Percentiles rank a stretch among this genome's conserved stretches.
phyloP scores from a whole-genome alignment of 2,113 vertebrate genomes.

The Puntigrus tetrazona region DNA sequence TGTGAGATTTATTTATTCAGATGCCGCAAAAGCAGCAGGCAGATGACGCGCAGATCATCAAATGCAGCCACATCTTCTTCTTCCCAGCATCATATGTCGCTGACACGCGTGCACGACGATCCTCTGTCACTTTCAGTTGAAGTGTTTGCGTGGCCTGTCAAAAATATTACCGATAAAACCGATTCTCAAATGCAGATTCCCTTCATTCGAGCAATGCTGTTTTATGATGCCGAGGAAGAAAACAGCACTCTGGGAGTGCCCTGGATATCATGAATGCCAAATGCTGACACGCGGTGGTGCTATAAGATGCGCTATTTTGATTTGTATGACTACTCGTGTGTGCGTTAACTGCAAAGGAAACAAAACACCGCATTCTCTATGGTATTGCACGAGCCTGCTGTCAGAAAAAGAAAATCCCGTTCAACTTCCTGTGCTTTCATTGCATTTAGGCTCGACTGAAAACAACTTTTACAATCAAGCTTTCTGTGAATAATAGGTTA shows the following conservation, averaged over 20 bases:
- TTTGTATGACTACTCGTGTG: neutral
- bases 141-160: neutral
- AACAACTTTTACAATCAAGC: neutral
- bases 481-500: neutral
- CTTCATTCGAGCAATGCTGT: neutral
- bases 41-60: neutral
- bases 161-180: neutral
- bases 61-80: neutral
- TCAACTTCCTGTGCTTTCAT: neutral
- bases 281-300: slow-evolving; percentile 3
- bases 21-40: neutral
- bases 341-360: neutral
- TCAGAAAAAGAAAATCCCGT: neutral
- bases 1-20: neutral
- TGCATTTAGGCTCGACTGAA: neutral
- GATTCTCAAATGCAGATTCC: neutral
- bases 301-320: neutral
- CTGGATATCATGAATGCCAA: neutral
- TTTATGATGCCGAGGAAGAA: neutral
- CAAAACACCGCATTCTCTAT: neutral
- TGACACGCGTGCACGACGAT: neutral
- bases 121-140: neutral
- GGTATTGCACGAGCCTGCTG: too few relatives aligned
- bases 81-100: neutral
- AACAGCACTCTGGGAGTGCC: neutral